Base-by-base conservation (phyloP, 2,888 invertebrate species). In the Phortica magna region DNA sequence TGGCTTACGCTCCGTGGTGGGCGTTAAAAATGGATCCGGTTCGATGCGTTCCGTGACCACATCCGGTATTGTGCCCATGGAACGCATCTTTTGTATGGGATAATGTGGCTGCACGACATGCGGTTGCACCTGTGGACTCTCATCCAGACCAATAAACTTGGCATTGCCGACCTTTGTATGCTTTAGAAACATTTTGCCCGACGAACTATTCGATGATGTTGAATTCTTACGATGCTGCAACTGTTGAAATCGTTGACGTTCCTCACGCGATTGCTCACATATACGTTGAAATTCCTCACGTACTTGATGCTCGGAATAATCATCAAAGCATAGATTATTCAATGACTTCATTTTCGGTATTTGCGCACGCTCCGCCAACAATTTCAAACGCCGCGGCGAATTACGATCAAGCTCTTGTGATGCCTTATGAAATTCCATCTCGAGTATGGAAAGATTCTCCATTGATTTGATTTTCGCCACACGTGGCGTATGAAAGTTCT, bases 21-120 rank as follows among this genome's bases (percentile, higher is more conserved):
- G 92, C 14, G 92, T 92, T 0, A 92, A 84, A 74, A 92, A 92
- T 0, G 92, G 92, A 84, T 92, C 92, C 10, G 90, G 88, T 68
- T 87, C 84, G 12, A 92, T 82, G 53, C 91, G 91, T 70, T 92
- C 92, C 41, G 88, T 89, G 0, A 91, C 84, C 48, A 91, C 84
- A 82, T 92, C 92, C 9, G 91, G 91, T 80, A 92, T 92, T 53
- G 91, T 92, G 78, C 92, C 92, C 82, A 92, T 87, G 0, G 92
- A 92, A 72, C 91, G 91, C 85, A 92, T 92, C 78, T 92, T 92
- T 74, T 91, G 90, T 77, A 92, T 92, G 31, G 91, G 91, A 84
- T 89, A 89, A 67, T 89, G 88, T 0, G 78, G 74, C 3, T 78
- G 75, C 57, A 10, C 75, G 39, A n/a, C 31, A 31, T 39, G 10